A percentile compares a stretch with the other conserved stretches of the same genome.
Evolutionary conservation across 64 coral and sea anemone species (phyloP).

Genomic region (Pocillopora damicornis): DNA sequence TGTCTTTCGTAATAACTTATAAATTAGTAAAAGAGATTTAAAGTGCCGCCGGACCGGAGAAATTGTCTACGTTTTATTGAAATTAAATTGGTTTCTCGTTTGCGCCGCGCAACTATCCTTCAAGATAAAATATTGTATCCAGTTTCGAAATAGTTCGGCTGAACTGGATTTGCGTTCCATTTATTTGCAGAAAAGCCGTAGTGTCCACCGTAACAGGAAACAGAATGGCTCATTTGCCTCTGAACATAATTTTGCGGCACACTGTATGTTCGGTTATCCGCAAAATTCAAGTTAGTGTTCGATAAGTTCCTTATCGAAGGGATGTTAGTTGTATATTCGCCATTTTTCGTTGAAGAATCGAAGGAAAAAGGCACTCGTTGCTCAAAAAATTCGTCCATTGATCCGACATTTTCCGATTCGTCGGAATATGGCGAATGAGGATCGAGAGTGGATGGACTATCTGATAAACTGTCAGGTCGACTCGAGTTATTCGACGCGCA

Average conservation of each 20-base stretch:
- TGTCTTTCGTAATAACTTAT: not conserved
- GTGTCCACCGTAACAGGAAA: not conserved
- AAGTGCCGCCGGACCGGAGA: not conserved
- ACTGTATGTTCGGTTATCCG: not conserved
- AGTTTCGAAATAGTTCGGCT: not conserved
- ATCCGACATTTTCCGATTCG: slow-evolving; percentile 34
- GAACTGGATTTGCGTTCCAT: not conserved
- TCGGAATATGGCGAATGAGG: slow-evolving; percentile 62
- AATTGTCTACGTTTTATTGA: not conserved
- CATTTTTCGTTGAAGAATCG: not conserved
- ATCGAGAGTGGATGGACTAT: slow-evolving; percentile 29
- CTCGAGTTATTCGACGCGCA: slow-evolving; percentile 9
- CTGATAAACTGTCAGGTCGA: slow-evolving; percentile 24
- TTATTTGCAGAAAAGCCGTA: not conserved
- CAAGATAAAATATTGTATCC: slow-evolving; percentile 20
- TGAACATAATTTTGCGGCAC: slow-evolving; percentile 11
- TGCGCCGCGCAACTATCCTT: not conserved
- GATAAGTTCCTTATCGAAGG: not conserved
- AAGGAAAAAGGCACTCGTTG: slow-evolving; percentile 50
- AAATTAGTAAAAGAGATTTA: not conserved
- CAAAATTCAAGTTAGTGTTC: not conserved
- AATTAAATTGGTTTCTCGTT: not conserved
- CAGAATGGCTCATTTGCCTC: not conserved
- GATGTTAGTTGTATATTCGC: not conserved
- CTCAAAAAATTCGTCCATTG: slow-evolving; percentile 57